Base-by-base conservation (phyloP, 53 echinoderm and acorn worm genomes). In the Patiria pectinifera region DNA sequence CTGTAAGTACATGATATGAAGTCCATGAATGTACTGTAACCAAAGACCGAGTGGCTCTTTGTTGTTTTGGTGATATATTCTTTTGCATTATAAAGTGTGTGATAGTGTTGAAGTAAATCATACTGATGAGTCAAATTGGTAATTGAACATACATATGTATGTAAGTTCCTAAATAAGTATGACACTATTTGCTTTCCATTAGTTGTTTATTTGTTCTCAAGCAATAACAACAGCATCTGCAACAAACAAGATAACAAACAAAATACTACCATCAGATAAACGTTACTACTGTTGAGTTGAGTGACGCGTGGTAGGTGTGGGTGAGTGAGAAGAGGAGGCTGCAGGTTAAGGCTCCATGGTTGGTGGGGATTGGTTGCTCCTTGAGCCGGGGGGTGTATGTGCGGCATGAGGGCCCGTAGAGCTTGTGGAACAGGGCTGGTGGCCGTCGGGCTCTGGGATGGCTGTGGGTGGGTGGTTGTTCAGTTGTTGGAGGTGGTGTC, bases 1-100 rank as follows among this genome's bases (percentile, higher is more conserved):
- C 99, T 24, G 99, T 99, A 92, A 96, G 96, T 88, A 12, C 6
- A 22, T 25, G 23, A 14, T 66, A n/a, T 24, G 21, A 74, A 10
- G 24, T 9, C 4, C 9, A 74, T 35, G 35, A 35, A 35, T 35
- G 35, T 1, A 35, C 35, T 35, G 35, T 35, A 35, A 35, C 35
- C 35, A 35, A 35, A 35, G 35, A 35, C 35, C 1, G 35, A 35
- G 35, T 35, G 35, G 35, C 35, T 35, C 35, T 35, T 35, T 35
- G 35, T 35, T 35, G 35, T 35, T 35, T 35, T 35, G 35, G 35
- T 35, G 35, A 1, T 35, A 35, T 35, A 35, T 35, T 35, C 35
- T 35, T 35, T 35, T 35, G 35, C 35, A 35, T 35, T 35, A 35
- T 35, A 35, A 35, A 35, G 35, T 35, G 35, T 35, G 35, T 35